Evolutionary conservation across 2,888 invertebrate genomes (phyloP).

Genomic region (Ennomos fuscantarius): DNA sequence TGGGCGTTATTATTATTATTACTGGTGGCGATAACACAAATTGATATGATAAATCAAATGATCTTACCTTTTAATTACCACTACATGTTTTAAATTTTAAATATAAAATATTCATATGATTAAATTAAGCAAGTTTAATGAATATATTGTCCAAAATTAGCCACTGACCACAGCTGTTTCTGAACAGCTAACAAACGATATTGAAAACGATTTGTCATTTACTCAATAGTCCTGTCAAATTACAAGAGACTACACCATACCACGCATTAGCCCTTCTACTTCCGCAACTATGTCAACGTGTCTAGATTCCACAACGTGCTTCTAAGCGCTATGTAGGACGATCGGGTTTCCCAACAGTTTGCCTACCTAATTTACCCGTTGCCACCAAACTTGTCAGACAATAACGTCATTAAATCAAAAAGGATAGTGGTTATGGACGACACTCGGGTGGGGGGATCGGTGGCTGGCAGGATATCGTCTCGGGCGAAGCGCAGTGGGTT

Average conservation of each 20-base stretch:
- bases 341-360: slow-evolving; percentile 71
- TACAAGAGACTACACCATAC: slow-evolving; percentile 12
- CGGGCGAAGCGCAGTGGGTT: slow-evolving; percentile 78
- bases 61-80: slow-evolving; percentile 11
- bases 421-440: slow-evolving; percentile 57
- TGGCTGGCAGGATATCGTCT: slow-evolving; percentile 71
- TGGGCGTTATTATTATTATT: no score
- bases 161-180: slow-evolving; percentile 8
- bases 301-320: slow-evolving; percentile 42
- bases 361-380: slow-evolving; percentile 58
- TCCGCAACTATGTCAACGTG: slow-evolving; percentile 48
- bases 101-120: neutral
- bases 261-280: slow-evolving; percentile 37
- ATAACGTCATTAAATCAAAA: slow-evolving; percentile 68
- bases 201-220: no score
- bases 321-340: slow-evolving; percentile 47
- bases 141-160: slow-evolving; percentile 26
- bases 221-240: slow-evolving; percentile 8
- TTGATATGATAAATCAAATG: slow-evolving; percentile 23
- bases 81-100: neutral
- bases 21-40: slow-evolving; percentile 28
- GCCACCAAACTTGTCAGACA: slow-evolving; percentile 57
- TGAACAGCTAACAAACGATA: no score
- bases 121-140: slow-evolving; percentile 21
- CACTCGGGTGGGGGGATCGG: slow-evolving; percentile 64